phyloP scores from a whole-genome alignment of 2,113 vertebrate genomes.

The Uropsilus gracilis region DNA sequence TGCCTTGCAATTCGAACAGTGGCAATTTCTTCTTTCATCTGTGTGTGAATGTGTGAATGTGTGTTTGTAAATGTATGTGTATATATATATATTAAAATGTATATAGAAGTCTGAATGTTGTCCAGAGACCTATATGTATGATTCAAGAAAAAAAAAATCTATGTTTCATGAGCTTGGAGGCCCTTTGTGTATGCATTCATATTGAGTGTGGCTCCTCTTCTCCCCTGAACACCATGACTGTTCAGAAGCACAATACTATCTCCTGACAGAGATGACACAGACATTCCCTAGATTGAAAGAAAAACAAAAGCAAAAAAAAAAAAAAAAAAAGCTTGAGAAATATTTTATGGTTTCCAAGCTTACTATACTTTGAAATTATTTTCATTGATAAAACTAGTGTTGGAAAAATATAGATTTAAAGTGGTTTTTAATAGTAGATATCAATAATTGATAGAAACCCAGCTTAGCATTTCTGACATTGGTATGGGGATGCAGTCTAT shows the following conservation, averaged over 20 bases:
- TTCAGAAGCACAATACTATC: conserved; percentile 86
- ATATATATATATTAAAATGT: conserved; percentile 74
- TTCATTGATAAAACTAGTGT: conserved; percentile 41
- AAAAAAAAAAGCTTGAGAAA: conserved; percentile 53
- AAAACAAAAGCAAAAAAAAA: background rate
- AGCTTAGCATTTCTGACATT: background rate
- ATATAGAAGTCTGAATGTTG: conserved; percentile 75
- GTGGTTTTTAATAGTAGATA: background rate
- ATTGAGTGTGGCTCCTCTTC: conserved; percentile 61
- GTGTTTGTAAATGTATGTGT: conserved; percentile 81
- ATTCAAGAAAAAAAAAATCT: conserved; percentile 26
- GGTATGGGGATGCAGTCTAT: background rate
- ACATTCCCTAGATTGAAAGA: conserved; percentile 56
- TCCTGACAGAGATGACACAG: conserved; percentile 77
- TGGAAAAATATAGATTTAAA: conserved; percentile 30
- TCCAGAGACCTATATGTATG: conserved; percentile 65
- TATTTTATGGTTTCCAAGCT: conserved; percentile 70
- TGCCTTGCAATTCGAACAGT: conserved; percentile 81
- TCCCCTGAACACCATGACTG: conserved; percentile 40
- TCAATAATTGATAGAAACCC: background rate
- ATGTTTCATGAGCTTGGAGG: conserved; percentile 54
- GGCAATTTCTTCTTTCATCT: conserved; percentile 67
- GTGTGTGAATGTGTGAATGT: conserved; percentile 71
- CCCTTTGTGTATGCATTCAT: conserved; percentile 66
- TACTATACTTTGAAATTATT: background rate